Conservation (phyloP, 2,888 invertebrate species). For the Lingula anatina region DNA sequence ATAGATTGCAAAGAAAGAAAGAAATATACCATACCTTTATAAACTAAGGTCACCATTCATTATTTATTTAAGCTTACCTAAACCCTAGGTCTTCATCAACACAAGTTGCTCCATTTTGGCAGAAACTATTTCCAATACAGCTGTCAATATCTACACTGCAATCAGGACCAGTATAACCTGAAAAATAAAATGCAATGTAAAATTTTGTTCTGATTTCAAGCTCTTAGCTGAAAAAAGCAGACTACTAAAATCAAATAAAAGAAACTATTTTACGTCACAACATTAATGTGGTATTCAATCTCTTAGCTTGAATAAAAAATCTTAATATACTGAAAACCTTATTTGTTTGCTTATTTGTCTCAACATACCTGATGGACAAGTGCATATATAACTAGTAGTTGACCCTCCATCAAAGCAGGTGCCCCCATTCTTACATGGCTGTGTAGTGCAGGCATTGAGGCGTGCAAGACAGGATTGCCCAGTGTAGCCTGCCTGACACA, state of each 20-base stretch:
- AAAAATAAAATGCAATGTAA: neutral
- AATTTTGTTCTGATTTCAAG: neutral
- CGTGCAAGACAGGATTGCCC: neutral
- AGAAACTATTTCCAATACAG: neutral
- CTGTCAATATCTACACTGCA: constrained; percentile 3
- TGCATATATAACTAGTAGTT: neutral
- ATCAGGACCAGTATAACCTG: constrained; percentile 2
- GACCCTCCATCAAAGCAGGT: neutral
- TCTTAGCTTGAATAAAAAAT: no score
- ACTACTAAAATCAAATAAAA: neutral
- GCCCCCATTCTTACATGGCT: constrained; percentile 1
- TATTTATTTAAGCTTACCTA: no score
- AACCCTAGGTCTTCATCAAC: no score
- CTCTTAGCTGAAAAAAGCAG: neutral
- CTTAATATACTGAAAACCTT: no score
- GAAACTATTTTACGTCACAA: no score
- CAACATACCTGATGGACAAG: neutral
- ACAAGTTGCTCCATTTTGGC: constrained; percentile 6
- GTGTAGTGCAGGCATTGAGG: neutral
- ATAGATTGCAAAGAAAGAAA: no score
- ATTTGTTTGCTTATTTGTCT: no score
- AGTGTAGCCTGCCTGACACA: neutral
- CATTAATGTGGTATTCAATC: no score
- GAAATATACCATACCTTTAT: no score
- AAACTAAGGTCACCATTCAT: no score